A percentile compares a stretch with the other conserved stretches of the same genome.
phyloP scores from a whole-genome alignment of 2,797 vertebrate species.

The Bufotes viridis region DNA sequence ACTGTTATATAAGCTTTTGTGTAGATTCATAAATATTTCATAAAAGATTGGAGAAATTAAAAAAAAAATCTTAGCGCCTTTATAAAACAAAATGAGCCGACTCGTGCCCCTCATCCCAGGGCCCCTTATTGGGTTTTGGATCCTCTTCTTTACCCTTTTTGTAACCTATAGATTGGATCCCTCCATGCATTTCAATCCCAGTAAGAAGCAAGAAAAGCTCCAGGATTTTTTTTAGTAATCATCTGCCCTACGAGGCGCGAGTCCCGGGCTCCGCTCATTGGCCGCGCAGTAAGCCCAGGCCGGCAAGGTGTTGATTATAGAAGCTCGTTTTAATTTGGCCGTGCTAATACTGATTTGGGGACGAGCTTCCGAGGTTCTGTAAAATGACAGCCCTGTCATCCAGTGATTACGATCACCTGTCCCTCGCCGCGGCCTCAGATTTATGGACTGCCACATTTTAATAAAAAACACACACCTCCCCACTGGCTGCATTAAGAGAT shows the following conservation, averaged over 20 bases:
- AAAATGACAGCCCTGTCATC: slow-evolving; percentile 54
- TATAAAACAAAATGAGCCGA: no score
- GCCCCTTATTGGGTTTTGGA: no score
- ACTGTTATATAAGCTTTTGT: no score
- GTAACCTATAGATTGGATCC: neutral
- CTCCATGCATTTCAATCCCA: neutral
- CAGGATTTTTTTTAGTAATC: neutral
- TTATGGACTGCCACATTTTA: slow-evolving; percentile 83
- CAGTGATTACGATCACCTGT: slow-evolving; percentile 78
- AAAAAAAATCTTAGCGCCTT: no score
- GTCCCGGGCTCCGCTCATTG: neutral
- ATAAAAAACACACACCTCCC: slow-evolving; percentile 81
- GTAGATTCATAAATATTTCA: no score
- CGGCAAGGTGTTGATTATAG: slow-evolving; percentile 54
- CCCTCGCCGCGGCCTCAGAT: slow-evolving; percentile 77
- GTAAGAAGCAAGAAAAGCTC: neutral
- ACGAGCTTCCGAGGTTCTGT: slow-evolving; percentile 46
- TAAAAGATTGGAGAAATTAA: no score
- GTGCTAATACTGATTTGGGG: slow-evolving; percentile 52
- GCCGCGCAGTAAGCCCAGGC: neutral
- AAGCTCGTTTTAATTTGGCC: slow-evolving; percentile 40
- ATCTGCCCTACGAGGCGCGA: neutral
- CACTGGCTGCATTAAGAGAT: slow-evolving; percentile 82
- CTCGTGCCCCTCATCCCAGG: no score
- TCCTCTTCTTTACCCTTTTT: neutral